Percentiles rank a stretch among this genome's conserved stretches.
Conservation (phyloP, 2,797 vertebrate species). For the Netta rufina region DNA sequence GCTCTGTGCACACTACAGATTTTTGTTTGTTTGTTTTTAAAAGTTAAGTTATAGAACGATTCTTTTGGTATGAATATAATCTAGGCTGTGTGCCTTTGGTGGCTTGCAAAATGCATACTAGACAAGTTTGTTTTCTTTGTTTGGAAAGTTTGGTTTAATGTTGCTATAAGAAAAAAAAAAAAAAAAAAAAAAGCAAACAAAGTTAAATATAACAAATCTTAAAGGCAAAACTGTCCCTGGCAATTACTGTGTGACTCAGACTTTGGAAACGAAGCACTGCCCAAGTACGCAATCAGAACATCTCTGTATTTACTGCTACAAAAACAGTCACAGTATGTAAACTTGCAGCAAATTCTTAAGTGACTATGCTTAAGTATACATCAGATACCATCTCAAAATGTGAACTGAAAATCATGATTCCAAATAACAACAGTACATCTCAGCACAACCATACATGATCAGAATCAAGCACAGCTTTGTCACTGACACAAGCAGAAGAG, state of each 20-base stretch:
- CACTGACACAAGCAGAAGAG: fast-evolving
- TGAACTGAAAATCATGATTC: fast-evolving
- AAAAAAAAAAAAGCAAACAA: neutral
- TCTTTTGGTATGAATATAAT: neutral
- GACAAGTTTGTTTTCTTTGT: neutral
- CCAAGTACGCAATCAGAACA: neutral
- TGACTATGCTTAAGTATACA: no score
- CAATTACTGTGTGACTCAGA: neutral
- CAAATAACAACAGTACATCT: neutral
- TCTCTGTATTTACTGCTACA: neutral
- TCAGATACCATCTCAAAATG: fast-evolving
- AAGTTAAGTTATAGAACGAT: neutral
- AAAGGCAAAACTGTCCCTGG: neutral
- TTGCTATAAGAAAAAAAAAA: neutral
- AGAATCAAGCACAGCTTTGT: neutral
- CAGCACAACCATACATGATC: fast-evolving
- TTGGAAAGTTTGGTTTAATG: neutral
- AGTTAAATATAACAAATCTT: neutral
- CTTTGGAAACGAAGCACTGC: neutral
- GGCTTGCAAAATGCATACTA: neutral
- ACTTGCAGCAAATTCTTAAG: neutral
- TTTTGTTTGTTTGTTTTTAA: neutral
- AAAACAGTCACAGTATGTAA: neutral
- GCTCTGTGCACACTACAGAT: neutral
- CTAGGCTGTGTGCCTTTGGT: neutral